Evolutionary conservation across 2,888 invertebrate genomes (phyloP).

Genomic region (Amphipyra tragopoginis): DNA sequence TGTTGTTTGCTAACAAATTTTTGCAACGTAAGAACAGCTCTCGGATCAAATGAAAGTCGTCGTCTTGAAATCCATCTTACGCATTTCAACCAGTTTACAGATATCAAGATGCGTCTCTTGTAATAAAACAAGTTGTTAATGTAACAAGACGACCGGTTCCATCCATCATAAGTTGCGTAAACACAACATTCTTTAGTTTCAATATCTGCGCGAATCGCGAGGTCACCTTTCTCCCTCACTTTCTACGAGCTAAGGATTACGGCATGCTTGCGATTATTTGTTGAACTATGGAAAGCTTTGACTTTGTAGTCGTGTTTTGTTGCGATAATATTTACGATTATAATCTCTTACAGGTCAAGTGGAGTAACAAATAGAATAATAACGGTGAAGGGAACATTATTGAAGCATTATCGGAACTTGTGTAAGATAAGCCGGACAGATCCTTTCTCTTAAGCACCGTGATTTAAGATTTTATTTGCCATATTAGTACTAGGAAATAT

Average conservation of each 20-base stretch:
- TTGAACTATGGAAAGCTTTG: conserved; percentile 20
- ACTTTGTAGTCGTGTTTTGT: conserved; percentile 31
- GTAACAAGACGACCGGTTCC: conserved; percentile 31
- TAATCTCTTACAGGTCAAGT: too few species aligned
- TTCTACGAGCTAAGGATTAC: conserved; percentile 69
- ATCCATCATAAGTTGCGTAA: conserved; percentile 66
- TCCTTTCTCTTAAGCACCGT: too few species aligned
- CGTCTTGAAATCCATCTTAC: conserved; percentile 12
- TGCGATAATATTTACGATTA: conserved; percentile 15
- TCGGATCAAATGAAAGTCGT: conserved; percentile 25
- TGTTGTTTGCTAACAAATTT: too few species aligned
- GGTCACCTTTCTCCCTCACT: conserved; percentile 78
- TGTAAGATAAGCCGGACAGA: too few species aligned
- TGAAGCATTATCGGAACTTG: too few species aligned
- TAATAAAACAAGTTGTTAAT: conserved; percentile 32
- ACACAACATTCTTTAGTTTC: conserved; percentile 66
- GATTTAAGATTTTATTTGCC: too few species aligned
- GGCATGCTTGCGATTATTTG: conserved; percentile 13
- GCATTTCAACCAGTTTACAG: conserved; percentile 29
- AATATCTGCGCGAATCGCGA: conserved; percentile 69
- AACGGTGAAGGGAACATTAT: too few species aligned
- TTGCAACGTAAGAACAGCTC: background rate
- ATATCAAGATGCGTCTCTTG: conserved; percentile 22
- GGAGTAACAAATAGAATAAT: too few species aligned
- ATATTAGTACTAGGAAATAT: too few species aligned